Percentiles rank a stretch among this genome's conserved stretches.
phyloP scores from a whole-genome alignment of 1,140 invertebrate genomes.

The Pogonomyrmex californicus region DNA sequence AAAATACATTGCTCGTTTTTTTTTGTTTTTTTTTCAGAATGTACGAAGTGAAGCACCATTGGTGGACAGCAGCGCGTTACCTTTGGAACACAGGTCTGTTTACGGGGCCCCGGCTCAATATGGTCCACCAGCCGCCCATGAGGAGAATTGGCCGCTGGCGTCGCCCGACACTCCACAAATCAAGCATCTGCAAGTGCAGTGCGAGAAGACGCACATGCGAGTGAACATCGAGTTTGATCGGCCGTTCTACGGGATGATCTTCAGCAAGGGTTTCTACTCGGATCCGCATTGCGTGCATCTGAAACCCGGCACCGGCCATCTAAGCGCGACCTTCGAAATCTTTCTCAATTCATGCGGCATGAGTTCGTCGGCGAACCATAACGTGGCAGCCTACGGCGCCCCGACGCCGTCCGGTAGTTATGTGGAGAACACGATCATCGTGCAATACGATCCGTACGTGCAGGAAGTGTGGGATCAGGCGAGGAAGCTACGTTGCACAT shows the following conservation, averaged over 20 bases:
- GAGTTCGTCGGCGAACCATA: conserved; percentile 95
- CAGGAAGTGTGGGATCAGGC: conserved; percentile 97
- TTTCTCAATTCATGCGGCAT: conserved; percentile 97
- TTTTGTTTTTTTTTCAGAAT: conserved; percentile 89
- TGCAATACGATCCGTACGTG: conserved; percentile 97
- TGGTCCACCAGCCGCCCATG: conserved; percentile 88
- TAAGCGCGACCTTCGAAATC: conserved; percentile 97
- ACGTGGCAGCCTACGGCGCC: conserved; percentile 92
- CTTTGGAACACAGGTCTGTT: conserved; percentile 92
- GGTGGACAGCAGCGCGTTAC: conserved; percentile 92
- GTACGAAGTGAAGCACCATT: conserved; percentile 91
- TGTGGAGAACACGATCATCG: conserved; percentile 98
- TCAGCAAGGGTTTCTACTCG: conserved; percentile 97
- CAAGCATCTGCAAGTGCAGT: conserved; percentile 96
- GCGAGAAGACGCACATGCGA: conserved; percentile 98
- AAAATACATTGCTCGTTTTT: conserved; percentile 30
- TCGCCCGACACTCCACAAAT: conserved; percentile 96
- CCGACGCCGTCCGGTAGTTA: conserved; percentile 96
- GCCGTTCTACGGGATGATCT: conserved; percentile 98
- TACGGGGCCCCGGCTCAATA: conserved; percentile 91
- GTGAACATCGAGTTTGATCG: conserved; percentile 98
- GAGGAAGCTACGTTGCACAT: conserved; percentile 95
- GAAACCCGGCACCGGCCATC: conserved; percentile 95
- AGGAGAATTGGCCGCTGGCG: conserved; percentile 94
- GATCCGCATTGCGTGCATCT: conserved; percentile 96